Conservation (phyloP, 2,113 vertebrate genomes). For the Bufo bufo region DNA sequence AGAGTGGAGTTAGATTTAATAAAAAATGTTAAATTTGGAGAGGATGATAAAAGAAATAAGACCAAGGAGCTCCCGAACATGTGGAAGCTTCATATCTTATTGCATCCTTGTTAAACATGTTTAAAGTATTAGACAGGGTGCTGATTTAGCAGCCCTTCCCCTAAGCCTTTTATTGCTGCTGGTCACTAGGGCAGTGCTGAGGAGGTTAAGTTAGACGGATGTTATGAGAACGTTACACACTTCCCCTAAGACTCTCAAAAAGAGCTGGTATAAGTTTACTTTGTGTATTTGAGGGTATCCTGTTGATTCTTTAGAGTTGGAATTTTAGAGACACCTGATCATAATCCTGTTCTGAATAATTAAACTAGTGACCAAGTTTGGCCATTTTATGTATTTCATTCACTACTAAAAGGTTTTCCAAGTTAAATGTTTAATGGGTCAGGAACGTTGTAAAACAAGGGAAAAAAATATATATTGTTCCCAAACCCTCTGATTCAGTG, state of each 20-base stretch:
- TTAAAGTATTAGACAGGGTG: constrained; percentile 51
- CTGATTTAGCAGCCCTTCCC: constrained; percentile 50
- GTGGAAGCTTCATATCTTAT: constrained; percentile 40
- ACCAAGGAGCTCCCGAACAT: neutral
- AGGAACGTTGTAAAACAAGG: no score
- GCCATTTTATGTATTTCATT: neutral
- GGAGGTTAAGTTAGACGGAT: constrained; percentile 55
- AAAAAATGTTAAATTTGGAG: no score
- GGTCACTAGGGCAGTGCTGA: constrained; percentile 45
- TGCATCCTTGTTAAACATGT: constrained; percentile 46
- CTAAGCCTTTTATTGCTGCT: constrained; percentile 55
- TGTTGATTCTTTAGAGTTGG: neutral
- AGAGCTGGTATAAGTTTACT: constrained; percentile 44
- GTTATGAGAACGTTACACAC: constrained; percentile 47
- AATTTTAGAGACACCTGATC: neutral
- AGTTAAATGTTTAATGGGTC: no score
- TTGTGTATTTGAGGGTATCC: constrained; percentile 18
- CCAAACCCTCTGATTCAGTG: no score
- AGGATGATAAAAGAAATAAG: neutral
- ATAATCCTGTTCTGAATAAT: neutral
- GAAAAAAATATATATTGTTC: no score
- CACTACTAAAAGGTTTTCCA: no score
- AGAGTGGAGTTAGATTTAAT: no score
- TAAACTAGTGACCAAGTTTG: neutral
- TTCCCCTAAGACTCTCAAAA: constrained; percentile 49